Percentiles rank a stretch among this genome's conserved stretches.
Conservation (phyloP, 1,140 invertebrate species). For the Drosophila gunungcola region DNA sequence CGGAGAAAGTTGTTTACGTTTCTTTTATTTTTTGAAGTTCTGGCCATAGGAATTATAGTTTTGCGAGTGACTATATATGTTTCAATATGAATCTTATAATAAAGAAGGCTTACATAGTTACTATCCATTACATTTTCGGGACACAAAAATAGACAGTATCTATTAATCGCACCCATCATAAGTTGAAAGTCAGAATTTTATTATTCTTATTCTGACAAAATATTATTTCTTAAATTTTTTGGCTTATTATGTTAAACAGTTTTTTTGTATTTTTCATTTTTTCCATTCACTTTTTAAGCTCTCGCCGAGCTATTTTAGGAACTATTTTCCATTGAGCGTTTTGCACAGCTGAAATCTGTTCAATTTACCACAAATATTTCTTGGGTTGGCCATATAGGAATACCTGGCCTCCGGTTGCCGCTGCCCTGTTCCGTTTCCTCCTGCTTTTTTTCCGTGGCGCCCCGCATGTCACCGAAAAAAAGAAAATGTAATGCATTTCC, state of each 20-base stretch:
- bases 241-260: neutral
- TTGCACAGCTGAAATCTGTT: conserved; percentile 65
- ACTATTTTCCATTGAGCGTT: conserved; percentile 42
- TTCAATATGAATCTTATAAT: no score
- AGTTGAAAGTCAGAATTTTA: no score
- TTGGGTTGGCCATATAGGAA: conserved; percentile 23
- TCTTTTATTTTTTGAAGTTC: neutral
- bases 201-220: neutral
- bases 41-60: neutral
- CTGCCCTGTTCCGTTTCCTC: neutral
- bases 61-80: no score
- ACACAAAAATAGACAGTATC: no score
- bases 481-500: conserved; percentile 72
- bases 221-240: neutral
- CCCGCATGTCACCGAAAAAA: conserved; percentile 64
- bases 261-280: neutral
- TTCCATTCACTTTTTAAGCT: conserved; percentile 30
- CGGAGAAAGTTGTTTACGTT: conserved; percentile 1
- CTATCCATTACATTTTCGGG: no score
- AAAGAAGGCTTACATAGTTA: no score
- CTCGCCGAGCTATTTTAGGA: conserved; percentile 28
- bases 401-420: conserved; percentile 31
- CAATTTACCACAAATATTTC: conserved; percentile 52
- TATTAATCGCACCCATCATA: no score
- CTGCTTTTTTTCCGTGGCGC: conserved; percentile 42